These are phyloP conservation scores for Cylloceria caligata DNA, from an alignment of 2,888 invertebrate species.

Conservation along the genomic window DNA sequence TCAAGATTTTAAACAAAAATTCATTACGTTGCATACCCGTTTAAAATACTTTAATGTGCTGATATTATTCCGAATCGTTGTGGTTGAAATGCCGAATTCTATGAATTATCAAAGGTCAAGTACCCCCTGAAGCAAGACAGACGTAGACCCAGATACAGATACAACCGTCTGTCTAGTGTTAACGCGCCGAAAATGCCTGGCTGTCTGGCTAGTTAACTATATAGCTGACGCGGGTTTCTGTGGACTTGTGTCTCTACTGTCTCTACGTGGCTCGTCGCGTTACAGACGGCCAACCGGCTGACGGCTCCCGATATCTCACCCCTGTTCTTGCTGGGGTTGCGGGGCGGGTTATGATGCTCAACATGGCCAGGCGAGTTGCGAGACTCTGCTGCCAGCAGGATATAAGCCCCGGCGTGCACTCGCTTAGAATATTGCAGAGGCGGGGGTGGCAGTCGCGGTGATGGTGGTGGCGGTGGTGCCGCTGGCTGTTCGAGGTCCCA, in stretches of 20 bases:
- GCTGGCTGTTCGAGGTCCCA: constrained; percentile 73
- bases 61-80: too few species aligned
- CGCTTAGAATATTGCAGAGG: constrained; percentile 77
- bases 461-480: constrained; percentile 40
- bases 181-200: constrained; percentile 39
- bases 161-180: constrained; percentile 18
- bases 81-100: too few species aligned
- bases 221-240: constrained; percentile 4
- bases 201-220: constrained; percentile 26
- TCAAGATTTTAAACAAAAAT: not conserved
- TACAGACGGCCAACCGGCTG: constrained; percentile 63
- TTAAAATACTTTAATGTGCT: too few species aligned
- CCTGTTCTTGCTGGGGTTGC: constrained; percentile 20
- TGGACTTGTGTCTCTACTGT: not conserved
- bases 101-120: not conserved
- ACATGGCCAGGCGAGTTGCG: constrained; percentile 18
- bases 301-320: constrained; percentile 60
- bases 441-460: constrained; percentile 73
- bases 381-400: constrained; percentile 30
- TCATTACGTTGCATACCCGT: not conserved
- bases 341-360: constrained; percentile 9
- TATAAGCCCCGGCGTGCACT: constrained; percentile 60
- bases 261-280: constrained; percentile 42
- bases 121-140: not conserved
- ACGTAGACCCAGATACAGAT: not conserved